These are phyloP conservation scores for Argyrosomus japonicus DNA, from an alignment of 2,113 vertebrate genomes.

Conservation along the genomic window DNA sequence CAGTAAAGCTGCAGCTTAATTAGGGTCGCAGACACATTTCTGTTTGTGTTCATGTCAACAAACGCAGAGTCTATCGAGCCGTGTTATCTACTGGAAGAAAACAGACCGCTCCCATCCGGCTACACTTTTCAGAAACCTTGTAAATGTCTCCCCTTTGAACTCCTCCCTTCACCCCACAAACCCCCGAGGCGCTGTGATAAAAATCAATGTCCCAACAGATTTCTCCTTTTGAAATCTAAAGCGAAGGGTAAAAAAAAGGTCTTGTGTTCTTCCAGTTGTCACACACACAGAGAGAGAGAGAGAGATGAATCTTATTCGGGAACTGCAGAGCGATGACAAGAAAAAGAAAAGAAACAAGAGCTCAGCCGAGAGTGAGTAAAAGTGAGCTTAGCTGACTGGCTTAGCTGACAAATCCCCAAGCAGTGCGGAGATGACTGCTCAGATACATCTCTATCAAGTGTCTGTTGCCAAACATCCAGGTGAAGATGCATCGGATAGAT, in stretches of 20 bases:
- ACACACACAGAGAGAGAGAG: conserved; percentile 3
- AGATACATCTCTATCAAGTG: conserved; percentile 54
- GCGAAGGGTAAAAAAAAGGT: background rate
- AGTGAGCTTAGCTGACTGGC: conserved; percentile 43
- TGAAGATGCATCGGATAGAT: conserved; percentile 47
- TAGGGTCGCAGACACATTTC: background rate
- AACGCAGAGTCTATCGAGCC: conserved; percentile 17
- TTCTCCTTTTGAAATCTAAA: conserved; percentile 1
- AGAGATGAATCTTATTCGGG: background rate
- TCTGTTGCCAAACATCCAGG: conserved; percentile 61
- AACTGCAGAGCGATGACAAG: conserved; percentile 7
- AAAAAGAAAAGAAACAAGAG: conserved; percentile 28
- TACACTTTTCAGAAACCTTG: conserved; percentile 3
- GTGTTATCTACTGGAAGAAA: conserved; percentile 13
- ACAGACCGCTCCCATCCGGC: conserved; percentile 22
- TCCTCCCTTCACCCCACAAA: background rate
- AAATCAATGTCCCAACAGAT: conserved; percentile 14
- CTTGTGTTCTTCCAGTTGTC: background rate
- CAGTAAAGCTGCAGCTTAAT: background rate
- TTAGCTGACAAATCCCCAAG: conserved; percentile 62
- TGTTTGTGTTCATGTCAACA: background rate
- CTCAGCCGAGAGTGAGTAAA: conserved; percentile 42
- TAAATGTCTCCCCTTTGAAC: conserved; percentile 10
- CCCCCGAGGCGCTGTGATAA: background rate
- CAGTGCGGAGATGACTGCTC: conserved; percentile 31